Base-by-base conservation (phyloP, 2,888 invertebrate genomes). In the Hydrotaea diabolus region DNA sequence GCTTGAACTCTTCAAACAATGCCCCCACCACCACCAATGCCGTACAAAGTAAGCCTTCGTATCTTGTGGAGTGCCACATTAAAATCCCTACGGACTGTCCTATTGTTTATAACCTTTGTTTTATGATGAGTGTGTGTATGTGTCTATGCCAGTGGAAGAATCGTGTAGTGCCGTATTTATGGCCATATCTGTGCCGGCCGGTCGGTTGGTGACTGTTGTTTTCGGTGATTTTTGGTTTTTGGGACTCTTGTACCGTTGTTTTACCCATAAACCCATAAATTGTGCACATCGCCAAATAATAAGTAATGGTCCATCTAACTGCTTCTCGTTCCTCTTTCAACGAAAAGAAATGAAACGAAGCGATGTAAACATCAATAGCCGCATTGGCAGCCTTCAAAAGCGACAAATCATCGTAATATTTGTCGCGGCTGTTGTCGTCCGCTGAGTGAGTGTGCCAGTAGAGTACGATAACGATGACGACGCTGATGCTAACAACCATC, bases 221-320 rank as follows among this genome's bases (percentile, higher is more conserved):
- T 49, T 49, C n/a, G 49, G 49, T 2, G 69, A 13, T 69, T 73
- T 39, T 39, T 15, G 21, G 8, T 74, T 74, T 82, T 69, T 62
- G 31, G 59, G 79, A 77, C 75, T 77, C n/a, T 71, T 78, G 80
- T 85, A 80, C 83, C 87, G 85, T 83, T 86, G 75, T 87, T 89
- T 90, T 90, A 90, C 90, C 90, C 90, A 90, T 87, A 90, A 90
- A 90, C 90, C 90, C 90, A 90, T 90, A 90, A 91, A 85, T 85
- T 74, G 36, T 43, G 74, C 82, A 8, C 77, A 84, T 76, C 66
- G 73, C 73, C 78, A 55, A 78, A 78, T 71, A 72, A 81, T 69
- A 72, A 62, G 79, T 74, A 79, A 77, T 74, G 59, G 31, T 31
- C 31, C 31, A 79, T 77, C 73, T 49, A 78, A 82, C 69, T 81